A percentile compares a stretch with the other conserved stretches of the same genome.
Conservation (phyloP, 2,888 invertebrate genomes). For the Morpho helenor region DNA sequence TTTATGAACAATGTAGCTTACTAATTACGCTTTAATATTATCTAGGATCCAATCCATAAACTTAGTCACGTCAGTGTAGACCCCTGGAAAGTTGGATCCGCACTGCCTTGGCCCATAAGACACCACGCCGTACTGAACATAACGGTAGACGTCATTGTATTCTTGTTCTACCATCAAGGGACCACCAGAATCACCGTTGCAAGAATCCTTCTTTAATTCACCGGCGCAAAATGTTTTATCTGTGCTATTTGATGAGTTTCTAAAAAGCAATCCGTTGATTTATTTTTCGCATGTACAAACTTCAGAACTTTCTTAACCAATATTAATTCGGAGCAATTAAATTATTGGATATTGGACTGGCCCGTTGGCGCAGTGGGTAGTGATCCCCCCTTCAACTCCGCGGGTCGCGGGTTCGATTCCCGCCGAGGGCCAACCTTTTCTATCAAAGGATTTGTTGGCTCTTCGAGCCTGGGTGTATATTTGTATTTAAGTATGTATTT, state of each 20-base stretch:
- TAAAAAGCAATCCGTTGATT: not conserved
- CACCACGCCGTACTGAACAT: conserved; percentile 41
- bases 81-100: conserved; percentile 52
- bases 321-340: too few relatives aligned
- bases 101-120: conserved; percentile 37
- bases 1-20: not conserved
- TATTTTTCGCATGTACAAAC: too few relatives aligned
- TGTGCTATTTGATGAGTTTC: conserved; percentile 7
- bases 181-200: conserved; percentile 83
- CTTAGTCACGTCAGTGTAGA: conserved; percentile 57
- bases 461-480: too few relatives aligned
- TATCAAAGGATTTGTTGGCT: too few relatives aligned
- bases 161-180: conserved; percentile 65
- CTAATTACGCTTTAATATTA: conserved; percentile 29
- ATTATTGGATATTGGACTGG: too few relatives aligned
- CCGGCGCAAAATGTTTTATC: conserved; percentile 51
- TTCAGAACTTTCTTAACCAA: too few relatives aligned
- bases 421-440: too few relatives aligned
- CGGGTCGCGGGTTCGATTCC: too few relatives aligned
- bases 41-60: conserved; percentile 58
- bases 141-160: conserved; percentile 17
- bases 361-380: too few relatives aligned
- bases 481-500: too few relatives aligned
- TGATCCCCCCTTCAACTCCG: too few relatives aligned
- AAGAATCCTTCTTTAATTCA: conserved; percentile 75